Conservation (phyloP, 2,797 vertebrate species). For the Otolemur crassicaudatus region DNA sequence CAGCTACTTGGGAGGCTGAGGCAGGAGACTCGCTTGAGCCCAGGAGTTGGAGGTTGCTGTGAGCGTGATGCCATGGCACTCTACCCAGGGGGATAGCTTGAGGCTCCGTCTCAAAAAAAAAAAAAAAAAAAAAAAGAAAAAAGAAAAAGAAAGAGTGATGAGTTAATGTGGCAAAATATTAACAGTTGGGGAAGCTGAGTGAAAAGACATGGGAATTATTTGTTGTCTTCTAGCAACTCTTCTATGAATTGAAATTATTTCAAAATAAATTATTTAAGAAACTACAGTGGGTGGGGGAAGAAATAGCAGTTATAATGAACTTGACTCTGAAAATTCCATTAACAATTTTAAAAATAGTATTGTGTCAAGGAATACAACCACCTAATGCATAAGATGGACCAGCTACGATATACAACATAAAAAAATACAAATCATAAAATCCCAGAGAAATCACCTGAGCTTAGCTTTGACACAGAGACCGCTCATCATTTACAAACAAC, state of each 20-base stretch:
- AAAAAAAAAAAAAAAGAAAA: background rate
- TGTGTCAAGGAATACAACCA: background rate
- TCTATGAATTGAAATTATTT: background rate
- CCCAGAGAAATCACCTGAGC: background rate
- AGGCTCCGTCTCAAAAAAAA: too few relatives aligned
- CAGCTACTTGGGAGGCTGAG: too few relatives aligned
- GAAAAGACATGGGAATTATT: background rate
- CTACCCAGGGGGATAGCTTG: too few relatives aligned
- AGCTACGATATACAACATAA: background rate
- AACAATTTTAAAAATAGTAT: background rate
- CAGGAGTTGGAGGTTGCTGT: too few relatives aligned
- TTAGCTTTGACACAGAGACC: background rate
- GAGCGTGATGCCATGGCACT: too few relatives aligned
- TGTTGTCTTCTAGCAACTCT: background rate
- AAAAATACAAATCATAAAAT: background rate
- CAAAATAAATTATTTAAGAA: background rate
- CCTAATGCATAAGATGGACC: background rate
- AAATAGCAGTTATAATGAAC: background rate
- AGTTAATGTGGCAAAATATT: background rate
- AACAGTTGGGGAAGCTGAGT: too few relatives aligned
- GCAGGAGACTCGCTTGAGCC: too few relatives aligned
- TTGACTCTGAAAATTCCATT: background rate
- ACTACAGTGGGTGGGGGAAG: background rate
- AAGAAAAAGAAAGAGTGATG: background rate
- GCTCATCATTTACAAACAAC: background rate